Evolutionary conservation across 2,797 vertebrate genomes (phyloP), one percentile per base, ranked within the genome.

Genomic region (Micromesistius poutassou): DNA sequence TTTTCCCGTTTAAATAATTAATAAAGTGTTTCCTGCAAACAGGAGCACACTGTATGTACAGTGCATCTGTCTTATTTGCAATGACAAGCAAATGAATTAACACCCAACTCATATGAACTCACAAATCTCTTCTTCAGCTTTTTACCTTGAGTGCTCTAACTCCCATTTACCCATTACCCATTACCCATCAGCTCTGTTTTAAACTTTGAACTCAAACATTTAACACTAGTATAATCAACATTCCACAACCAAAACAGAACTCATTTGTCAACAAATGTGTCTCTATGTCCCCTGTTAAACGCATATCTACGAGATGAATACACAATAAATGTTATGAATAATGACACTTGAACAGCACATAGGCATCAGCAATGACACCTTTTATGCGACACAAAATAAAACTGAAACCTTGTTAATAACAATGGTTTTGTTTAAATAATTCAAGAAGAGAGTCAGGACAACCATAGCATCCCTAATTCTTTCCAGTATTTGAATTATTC

Each of bases 1-100:
- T 76, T 84, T 82, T 75, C 78, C 40, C 75, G 36, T 38, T 0
- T 25, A 62, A 8, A 25, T 25, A 62, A 62, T 62, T n/a, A n/a
- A n/a, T n/a, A n/a, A 7, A n/a, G 9, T 10, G 55, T 62, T 62
- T 25, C 19, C n/a, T 25, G 3, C 55, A 8, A n/a, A 19, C 55
- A 68, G n/a, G n/a, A 9, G 22, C 62, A 5, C 62, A 25, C 0
- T 25, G 55, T 62, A 25, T 62, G 55, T 8, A 5, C 40, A 42
- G 16, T 50, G 46, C 50, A 55, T 55, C 22, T 9, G 25, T 68
- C 62, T 68, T 25, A 62, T 25, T 10, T 28, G 62, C 62, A 22
- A 28, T 16, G 62, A 28, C n/a, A 66, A 28, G 62, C 62, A 66
- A 28, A 66, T 66, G 7, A 62, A 62, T 62, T 25, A 66, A 66